phyloP scores from a whole-genome alignment of 92 coral and sea anemone species.

The Palythoa heliodiscus region DNA sequence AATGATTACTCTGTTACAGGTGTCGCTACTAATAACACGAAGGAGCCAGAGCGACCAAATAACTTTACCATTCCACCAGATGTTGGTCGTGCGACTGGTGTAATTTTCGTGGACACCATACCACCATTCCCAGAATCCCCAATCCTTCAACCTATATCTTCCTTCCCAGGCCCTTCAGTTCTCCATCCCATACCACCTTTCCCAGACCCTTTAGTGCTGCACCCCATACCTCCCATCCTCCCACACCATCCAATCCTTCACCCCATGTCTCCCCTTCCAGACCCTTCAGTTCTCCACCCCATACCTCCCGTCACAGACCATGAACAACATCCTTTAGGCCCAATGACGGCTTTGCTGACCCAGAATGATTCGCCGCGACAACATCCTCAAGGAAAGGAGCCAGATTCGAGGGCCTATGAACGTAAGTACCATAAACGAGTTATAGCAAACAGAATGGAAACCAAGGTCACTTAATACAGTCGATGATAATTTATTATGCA shows the following conservation, averaged over 20 bases:
- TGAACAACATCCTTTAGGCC: conserved; percentile 8
- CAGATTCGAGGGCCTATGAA: conserved; percentile 1
- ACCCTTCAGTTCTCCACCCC: neutral
- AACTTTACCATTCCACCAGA: conserved; percentile 33
- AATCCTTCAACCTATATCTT: neutral
- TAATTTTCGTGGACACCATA: conserved; percentile 13
- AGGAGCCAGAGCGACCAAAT: conserved; percentile 23
- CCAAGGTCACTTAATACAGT: too few relatives aligned
- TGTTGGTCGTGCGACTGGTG: conserved; percentile 19
- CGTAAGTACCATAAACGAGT: neutral
- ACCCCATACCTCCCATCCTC: neutral
- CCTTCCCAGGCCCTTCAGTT: neutral
- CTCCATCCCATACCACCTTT: neutral
- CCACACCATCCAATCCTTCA: neutral
- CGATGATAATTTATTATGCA: too few relatives aligned
- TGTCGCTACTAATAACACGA: conserved; percentile 25
- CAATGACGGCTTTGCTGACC: conserved; percentile 21
- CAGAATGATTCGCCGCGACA: conserved; percentile 11
- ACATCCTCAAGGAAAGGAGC: neutral
- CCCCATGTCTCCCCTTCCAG: neutral
- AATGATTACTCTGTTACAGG: conserved; percentile 10
- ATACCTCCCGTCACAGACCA: conserved; percentile 9
- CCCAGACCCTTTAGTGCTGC: neutral
- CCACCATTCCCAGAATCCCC: neutral
- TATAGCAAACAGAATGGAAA: too few relatives aligned